Evolutionary conservation across 2,113 vertebrate genomes (phyloP).

Genomic region (Eolophus roseicapilla): DNA sequence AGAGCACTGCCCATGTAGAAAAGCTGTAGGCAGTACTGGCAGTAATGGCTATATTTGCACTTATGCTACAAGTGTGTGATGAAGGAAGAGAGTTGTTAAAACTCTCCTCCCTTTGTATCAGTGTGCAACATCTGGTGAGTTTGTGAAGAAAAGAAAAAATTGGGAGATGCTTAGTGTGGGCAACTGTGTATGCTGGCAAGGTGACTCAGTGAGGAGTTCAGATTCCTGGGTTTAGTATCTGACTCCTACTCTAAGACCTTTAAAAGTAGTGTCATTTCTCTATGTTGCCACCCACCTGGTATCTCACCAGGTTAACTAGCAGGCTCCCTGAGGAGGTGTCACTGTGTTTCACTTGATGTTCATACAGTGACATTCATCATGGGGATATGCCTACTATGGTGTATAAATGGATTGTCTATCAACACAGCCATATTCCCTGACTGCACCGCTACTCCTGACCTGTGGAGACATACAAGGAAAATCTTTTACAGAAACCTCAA

Average conservation of each 20-base stretch:
- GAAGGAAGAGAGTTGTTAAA: neutral
- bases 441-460: neutral
- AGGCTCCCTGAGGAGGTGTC: neutral
- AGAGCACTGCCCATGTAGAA: neutral
- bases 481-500: neutral
- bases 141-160: neutral
- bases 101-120: neutral
- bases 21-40: neutral
- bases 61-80: fast-evolving
- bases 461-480: neutral
- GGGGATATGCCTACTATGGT: neutral
- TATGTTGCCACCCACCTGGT: neutral
- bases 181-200: neutral
- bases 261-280: neutral
- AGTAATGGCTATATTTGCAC: neutral
- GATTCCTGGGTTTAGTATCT: neutral
- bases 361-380: neutral
- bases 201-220: neutral
- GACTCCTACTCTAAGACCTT: neutral
- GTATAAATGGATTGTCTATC: neutral
- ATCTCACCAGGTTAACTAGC: neutral
- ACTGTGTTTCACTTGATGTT: neutral
- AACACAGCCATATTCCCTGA: neutral
- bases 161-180: neutral
- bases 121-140: neutral